Conservation (phyloP, 2,888 invertebrate genomes). For the Nipponacmea schrenckii region DNA sequence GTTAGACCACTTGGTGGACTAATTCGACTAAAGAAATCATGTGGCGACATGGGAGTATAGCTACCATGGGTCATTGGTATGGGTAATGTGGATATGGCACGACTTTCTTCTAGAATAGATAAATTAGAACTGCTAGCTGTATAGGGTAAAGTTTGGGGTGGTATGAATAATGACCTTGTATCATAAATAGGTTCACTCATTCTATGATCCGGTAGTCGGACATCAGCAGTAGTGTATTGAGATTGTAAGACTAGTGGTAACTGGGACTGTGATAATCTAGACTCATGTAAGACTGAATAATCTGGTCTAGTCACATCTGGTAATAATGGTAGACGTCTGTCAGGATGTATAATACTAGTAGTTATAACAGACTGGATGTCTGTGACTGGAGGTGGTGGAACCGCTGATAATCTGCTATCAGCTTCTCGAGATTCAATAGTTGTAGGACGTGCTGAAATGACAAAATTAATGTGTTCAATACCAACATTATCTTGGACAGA, state of each 20-base stretch:
- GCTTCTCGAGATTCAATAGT: slow-evolving; percentile 19
- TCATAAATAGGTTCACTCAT: slow-evolving; percentile 31
- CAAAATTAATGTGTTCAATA: neutral
- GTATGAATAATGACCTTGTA: slow-evolving; percentile 28
- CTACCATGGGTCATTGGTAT: slow-evolving; percentile 32
- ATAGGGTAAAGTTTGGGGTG: slow-evolving; percentile 41
- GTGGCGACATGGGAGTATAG: slow-evolving; percentile 46
- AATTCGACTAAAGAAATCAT: slow-evolving; percentile 42
- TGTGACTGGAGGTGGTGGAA: slow-evolving; percentile 4
- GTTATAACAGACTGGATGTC: slow-evolving; percentile 30
- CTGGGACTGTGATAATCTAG: slow-evolving; percentile 35
- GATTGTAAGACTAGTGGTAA: slow-evolving; percentile 46
- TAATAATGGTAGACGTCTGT: slow-evolving; percentile 41
- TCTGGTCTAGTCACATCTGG: slow-evolving; percentile 47
- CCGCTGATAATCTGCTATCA: slow-evolving; percentile 9
- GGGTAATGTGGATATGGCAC: slow-evolving; percentile 48
- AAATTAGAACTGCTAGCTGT: slow-evolving; percentile 52
- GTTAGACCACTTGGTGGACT: slow-evolving; percentile 41
- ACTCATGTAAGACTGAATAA: slow-evolving; percentile 38
- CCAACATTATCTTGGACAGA: no score
- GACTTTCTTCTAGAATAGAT: slow-evolving; percentile 53
- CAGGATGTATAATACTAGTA: slow-evolving; percentile 33
- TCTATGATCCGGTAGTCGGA: slow-evolving; percentile 30
- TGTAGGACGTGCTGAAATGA: slow-evolving; percentile 15
- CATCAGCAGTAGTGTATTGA: slow-evolving; percentile 35